phyloP scores from a whole-genome alignment of 2,888 invertebrate species.

The Marronus borbonicus region DNA sequence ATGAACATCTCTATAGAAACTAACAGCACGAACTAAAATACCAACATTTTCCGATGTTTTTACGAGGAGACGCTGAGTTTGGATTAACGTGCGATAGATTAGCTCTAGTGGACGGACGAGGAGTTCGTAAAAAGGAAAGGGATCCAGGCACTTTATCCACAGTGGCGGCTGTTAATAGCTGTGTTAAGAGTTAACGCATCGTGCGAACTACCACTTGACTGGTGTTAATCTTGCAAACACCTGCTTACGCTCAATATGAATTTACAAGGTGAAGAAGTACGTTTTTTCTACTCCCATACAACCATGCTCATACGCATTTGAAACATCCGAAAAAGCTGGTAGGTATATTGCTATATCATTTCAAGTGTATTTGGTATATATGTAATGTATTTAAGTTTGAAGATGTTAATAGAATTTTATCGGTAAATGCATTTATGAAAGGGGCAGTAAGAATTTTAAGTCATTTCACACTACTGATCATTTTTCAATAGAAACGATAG shows the following conservation, averaged over 20 bases:
- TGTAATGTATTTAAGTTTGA: too few species aligned
- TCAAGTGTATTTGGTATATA: too few species aligned
- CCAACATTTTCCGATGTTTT: not conserved
- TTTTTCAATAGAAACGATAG: too few species aligned
- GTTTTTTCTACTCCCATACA: too few species aligned
- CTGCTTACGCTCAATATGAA: not conserved
- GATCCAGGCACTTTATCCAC: not conserved
- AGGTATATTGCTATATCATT: not conserved
- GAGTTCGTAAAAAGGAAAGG: slow-evolving; percentile 9
- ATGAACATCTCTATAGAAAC: not conserved
- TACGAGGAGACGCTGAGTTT: slow-evolving; percentile 11
- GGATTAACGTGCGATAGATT: not conserved
- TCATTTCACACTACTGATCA: too few species aligned
- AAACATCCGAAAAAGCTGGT: too few species aligned
- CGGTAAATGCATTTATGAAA: too few species aligned
- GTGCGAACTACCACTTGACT: slow-evolving; percentile 70
- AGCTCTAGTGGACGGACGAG: not conserved
- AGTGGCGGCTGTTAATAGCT: slow-evolving; percentile 62
- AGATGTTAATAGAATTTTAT: too few species aligned
- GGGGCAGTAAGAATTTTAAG: too few species aligned
- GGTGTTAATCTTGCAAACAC: slow-evolving; percentile 65
- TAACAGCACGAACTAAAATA: not conserved
- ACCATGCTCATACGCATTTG: too few species aligned
- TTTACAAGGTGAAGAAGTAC: too few species aligned
- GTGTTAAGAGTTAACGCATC: slow-evolving; percentile 68